Conservation (phyloP, 2,888 invertebrate species). For the Napeogenes inachia region DNA sequence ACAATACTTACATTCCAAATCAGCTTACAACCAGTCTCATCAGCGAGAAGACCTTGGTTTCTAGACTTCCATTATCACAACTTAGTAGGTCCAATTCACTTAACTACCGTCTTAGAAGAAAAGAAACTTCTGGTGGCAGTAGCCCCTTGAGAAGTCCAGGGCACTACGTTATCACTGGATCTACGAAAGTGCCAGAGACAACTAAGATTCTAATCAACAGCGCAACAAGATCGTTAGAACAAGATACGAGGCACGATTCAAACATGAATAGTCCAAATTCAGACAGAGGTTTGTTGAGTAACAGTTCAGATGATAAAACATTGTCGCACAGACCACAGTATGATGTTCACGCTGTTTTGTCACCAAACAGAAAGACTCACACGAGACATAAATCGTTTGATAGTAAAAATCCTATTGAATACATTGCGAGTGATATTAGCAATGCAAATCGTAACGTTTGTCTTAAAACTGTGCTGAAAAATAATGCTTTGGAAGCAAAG, state of each 20-base stretch:
- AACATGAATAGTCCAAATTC: constrained; percentile 71
- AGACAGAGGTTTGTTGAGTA: constrained; percentile 53
- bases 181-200: constrained; percentile 55
- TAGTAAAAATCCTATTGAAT: constrained; percentile 56
- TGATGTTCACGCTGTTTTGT: constrained; percentile 59
- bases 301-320: constrained; percentile 72
- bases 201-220: constrained; percentile 56
- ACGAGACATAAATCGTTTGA: constrained; percentile 75
- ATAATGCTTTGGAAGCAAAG: constrained; percentile 62
- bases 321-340: constrained; percentile 60
- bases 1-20: constrained; percentile 54
- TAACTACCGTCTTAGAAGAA: constrained; percentile 65
- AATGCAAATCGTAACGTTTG: constrained; percentile 59
- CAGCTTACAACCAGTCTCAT: constrained; percentile 65
- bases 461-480: constrained; percentile 65
- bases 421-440: constrained; percentile 57
- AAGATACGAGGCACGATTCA: constrained; percentile 52
- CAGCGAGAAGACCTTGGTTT: constrained; percentile 67
- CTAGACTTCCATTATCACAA: constrained; percentile 67
- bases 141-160: constrained; percentile 70
- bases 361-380: constrained; percentile 73
- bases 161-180: constrained; percentile 70
- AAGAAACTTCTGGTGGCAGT: constrained; percentile 59
- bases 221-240: constrained; percentile 64
- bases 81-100: constrained; percentile 70